Evolutionary conservation across 2,797 vertebrate genomes (phyloP).

Genomic region (Poecilia wingei): DNA sequence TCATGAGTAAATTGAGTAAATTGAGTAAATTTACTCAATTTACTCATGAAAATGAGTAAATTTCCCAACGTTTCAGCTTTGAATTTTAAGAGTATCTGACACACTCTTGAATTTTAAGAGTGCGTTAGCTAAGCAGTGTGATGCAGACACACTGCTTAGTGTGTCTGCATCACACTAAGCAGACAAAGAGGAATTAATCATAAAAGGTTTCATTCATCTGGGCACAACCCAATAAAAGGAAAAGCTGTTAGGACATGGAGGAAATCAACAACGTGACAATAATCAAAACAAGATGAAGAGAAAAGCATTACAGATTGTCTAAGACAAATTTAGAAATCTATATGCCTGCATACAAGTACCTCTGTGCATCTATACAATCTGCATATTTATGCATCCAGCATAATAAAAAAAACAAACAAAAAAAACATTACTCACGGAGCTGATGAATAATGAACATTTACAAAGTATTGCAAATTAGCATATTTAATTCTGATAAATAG

Average conservation of each 20-base stretch:
- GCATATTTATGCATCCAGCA: background rate
- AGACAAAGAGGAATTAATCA: background rate
- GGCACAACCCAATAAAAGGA: background rate
- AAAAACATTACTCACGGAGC: background rate
- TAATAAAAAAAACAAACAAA: background rate
- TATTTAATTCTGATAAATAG: background rate
- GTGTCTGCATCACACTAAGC: background rate
- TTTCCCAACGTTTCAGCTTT: too few relatives aligned
- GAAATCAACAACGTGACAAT: background rate
- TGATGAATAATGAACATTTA: background rate
- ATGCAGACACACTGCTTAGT: too few relatives aligned
- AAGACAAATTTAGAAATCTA: background rate
- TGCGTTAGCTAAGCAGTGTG: too few relatives aligned
- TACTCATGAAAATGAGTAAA: too few relatives aligned
- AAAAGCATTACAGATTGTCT: background rate
- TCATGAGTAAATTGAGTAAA: too few relatives aligned
- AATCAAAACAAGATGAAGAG: background rate
- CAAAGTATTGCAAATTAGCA: background rate
- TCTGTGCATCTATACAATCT: background rate
- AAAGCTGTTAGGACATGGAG: background rate
- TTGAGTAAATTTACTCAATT: too few relatives aligned
- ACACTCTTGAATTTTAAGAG: too few relatives aligned
- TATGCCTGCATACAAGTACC: background rate
- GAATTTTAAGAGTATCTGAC: too few relatives aligned
- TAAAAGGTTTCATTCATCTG: conserved; percentile 2